These are phyloP conservation scores for Myotis lucifugus DNA, from an alignment of 2,113 vertebrate genomes.

Conservation along the genomic window DNA sequence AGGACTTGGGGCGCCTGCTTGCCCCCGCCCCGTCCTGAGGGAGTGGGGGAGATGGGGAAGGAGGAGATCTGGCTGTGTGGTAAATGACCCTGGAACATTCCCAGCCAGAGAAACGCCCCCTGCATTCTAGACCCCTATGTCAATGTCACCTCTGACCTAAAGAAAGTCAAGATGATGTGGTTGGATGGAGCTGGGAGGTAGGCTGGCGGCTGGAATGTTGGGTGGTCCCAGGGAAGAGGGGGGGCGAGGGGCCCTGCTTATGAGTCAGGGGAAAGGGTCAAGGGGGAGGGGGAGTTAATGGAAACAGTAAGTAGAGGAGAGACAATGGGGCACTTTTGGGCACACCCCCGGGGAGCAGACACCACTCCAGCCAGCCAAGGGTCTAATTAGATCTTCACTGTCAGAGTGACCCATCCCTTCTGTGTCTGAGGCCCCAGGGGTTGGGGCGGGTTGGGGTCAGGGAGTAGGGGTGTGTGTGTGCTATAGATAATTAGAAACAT, in stretches of 20 bases:
- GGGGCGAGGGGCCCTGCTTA: neutral
- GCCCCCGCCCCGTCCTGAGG: neutral
- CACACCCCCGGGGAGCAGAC: neutral
- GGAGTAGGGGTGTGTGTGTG: neutral
- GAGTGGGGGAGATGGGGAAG: too few species aligned
- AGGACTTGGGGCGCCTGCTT: neutral
- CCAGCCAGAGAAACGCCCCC: neutral
- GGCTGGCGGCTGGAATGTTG: neutral
- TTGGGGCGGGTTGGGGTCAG: slow-evolving; percentile 43
- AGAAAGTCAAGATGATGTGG: neutral
- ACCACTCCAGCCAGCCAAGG: neutral
- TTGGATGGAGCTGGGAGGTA: neutral
- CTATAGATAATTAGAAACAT: slow-evolving; percentile 70
- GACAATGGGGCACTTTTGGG: neutral
- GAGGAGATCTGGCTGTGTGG: neutral
- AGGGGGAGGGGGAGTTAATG: neutral
- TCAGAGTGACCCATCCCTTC: slow-evolving; percentile 1
- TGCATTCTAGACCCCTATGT: slow-evolving; percentile 23
- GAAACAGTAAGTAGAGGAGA: neutral
- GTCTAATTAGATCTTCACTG: slow-evolving; percentile 40
- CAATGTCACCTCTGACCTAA: slow-evolving; percentile 25
- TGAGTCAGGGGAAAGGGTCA: neutral
- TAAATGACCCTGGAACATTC: slow-evolving; percentile 44
- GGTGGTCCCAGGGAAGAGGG: neutral
- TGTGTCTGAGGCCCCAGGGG: slow-evolving; percentile 13